Evolutionary conservation across 30 jellyfish, hydroid and myxozoan genomes (phyloP).

Genomic region (Pseudorhiza aurosa): DNA sequence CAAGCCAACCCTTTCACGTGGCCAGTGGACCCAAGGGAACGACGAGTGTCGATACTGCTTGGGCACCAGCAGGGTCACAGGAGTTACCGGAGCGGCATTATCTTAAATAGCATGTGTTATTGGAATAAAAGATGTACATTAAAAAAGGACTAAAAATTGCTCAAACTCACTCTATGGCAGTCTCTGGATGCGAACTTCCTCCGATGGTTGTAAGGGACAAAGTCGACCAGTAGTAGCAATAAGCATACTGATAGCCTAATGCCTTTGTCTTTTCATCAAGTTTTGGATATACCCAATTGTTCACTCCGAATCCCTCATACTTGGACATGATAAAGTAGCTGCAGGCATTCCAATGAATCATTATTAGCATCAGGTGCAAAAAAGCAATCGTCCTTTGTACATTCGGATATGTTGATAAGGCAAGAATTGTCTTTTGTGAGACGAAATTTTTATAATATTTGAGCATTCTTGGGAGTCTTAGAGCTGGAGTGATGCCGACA

Average conservation of each 20-base stretch:
- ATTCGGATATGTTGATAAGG: constrained; percentile 88
- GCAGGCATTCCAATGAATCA: constrained; percentile 97
- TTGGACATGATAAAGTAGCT: constrained; percentile 82
- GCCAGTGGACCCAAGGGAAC: no score
- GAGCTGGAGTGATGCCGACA: constrained; percentile 57
- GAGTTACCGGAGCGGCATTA: no score
- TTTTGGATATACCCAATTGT: constrained; percentile 88
- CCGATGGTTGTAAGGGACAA: constrained; percentile 94
- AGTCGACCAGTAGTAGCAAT: constrained; percentile 95
- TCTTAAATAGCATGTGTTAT: no score
- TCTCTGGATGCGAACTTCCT: constrained; percentile 77
- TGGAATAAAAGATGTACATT: no score
- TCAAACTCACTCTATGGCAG: constrained; percentile 82
- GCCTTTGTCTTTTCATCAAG: constrained; percentile 38
- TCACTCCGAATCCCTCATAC: constrained; percentile 91
- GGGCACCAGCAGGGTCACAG: no score
- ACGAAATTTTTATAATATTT: constrained; percentile 71
- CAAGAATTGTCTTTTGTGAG: constrained; percentile 82
- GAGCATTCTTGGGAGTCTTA: constrained; percentile 82
- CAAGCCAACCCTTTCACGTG: no score
- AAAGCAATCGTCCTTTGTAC: constrained; percentile 77
- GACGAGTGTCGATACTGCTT: no score
- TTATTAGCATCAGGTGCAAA: constrained; percentile 83
- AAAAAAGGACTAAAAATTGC: no score
- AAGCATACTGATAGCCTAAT: constrained; percentile 71